Base-by-base conservation (phyloP, 2,113 vertebrate species). In the Gallinago media region DNA sequence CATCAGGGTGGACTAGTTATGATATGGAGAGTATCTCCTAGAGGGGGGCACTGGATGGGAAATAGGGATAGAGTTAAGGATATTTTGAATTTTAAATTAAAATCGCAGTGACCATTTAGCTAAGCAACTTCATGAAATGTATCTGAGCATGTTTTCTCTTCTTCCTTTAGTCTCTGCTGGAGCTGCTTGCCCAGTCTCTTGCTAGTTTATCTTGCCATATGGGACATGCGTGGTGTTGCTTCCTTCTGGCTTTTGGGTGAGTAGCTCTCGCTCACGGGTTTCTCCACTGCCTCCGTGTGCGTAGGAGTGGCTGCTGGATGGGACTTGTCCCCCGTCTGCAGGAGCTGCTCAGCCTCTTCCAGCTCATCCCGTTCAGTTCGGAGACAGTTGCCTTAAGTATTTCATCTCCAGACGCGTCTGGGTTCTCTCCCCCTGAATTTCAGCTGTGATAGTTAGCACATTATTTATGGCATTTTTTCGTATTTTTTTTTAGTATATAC, bases 1-100 rank as follows among this genome's bases (percentile, higher is more conserved):
- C 88, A 84, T 94, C 83, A 54, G 88, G 46, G 85, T 93, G 85
- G 85, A 81, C 88, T 91, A 49, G 93, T 93, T 91, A 93, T 1
- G 1, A 56, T 86, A 58, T 7, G 58, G 89, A 78, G 76, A 92
- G 31, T 79, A 63, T 72, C 76, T 86, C 74, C 70, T 20, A 27
- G 38, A 74, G 25, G 11, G 26, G 23, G 46, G 4, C 3, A 11
- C 63, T 71, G 66, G 52, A 44, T 78, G 92, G 87, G 85, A 79
- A 85, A 79, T 14, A 29, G 27, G 25, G 68, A 65, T 56, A 65
- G 85, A 54, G 65, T 47, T 75, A 46, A 62, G 40, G 47, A 56
- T 78, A 56, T 72, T 94, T 81, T 84, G 44, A 92, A 72, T 84
- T 40, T 52, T 76, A 42, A 40, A 58, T 75, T 84, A 65, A 56